A percentile compares a stretch with the other conserved stretches of the same genome.
These are phyloP conservation scores for Chrysocyon brachyurus DNA, from an alignment of 2,797 vertebrate species.

Conservation along the genomic window DNA sequence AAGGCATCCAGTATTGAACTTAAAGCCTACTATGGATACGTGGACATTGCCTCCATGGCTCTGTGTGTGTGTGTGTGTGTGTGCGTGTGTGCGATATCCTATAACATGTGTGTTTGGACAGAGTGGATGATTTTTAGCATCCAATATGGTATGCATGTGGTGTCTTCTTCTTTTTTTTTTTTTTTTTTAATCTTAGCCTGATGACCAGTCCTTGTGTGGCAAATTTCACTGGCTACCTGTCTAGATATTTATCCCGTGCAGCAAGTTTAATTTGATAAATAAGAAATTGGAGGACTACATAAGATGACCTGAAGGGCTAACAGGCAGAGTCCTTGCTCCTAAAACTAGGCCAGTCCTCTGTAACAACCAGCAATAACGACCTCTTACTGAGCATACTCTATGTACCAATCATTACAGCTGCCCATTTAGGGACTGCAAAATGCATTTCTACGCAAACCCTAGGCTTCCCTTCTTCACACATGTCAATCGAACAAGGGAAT, in stretches of 20 bases:
- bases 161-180: background rate
- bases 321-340: background rate
- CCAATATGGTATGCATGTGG: background rate
- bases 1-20: background rate
- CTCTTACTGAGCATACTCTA: background rate
- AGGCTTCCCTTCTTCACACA: background rate
- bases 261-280: background rate
- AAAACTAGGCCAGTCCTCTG: too few relatives aligned
- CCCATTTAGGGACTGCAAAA: background rate
- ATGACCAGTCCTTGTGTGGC: background rate
- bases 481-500: too few relatives aligned
- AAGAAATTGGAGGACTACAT: background rate
- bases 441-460: background rate
- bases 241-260: background rate
- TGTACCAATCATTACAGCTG: background rate
- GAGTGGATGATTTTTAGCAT: background rate
- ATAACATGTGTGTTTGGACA: background rate
- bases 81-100: background rate
- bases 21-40: background rate
- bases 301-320: background rate
- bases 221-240: background rate
- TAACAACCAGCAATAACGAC: too few relatives aligned
- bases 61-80: background rate
- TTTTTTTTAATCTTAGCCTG: background rate
- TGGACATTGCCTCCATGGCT: background rate